phyloP scores from a whole-genome alignment of 2,888 invertebrate genomes.

The Phania funesta region DNA sequence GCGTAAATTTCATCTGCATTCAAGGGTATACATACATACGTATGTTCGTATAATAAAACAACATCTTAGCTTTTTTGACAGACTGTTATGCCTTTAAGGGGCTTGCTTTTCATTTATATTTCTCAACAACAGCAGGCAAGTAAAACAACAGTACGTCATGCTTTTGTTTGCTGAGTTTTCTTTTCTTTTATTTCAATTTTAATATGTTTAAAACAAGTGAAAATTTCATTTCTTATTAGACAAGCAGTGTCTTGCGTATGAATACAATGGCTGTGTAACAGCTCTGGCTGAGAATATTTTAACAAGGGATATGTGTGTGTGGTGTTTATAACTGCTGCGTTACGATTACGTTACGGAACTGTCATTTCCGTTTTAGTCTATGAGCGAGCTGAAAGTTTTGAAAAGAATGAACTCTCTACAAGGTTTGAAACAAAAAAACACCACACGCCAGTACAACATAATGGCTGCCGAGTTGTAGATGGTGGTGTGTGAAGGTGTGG shows the following conservation, averaged over 20 bases:
- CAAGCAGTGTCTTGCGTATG: slow-evolving; percentile 27
- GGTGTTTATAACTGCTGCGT: slow-evolving; percentile 59
- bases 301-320: slow-evolving; percentile 54
- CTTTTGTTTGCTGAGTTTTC: background rate
- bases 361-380: slow-evolving; percentile 78
- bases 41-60: background rate
- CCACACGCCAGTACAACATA: background rate
- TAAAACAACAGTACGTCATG: slow-evolving; percentile 22
- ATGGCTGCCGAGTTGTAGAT: background rate
- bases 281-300: background rate
- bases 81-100: slow-evolving; percentile 78
- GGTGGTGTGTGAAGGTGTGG: background rate
- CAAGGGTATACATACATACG: too few relatives aligned
- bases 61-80: slow-evolving; percentile 72
- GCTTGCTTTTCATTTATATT: slow-evolving; percentile 75
- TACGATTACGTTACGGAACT: slow-evolving; percentile 74
- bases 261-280: slow-evolving; percentile 17
- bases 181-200: background rate
- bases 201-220: slow-evolving; percentile 14
- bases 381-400: slow-evolving; percentile 44
- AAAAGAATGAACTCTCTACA: slow-evolving; percentile 15
- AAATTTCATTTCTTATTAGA: slow-evolving; percentile 9
- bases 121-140: slow-evolving; percentile 39
- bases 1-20: too few relatives aligned
- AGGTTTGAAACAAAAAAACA: slow-evolving; percentile 11